phyloP scores from a whole-genome alignment of 2,113 vertebrate species.

The Atractosteus spatula region DNA sequence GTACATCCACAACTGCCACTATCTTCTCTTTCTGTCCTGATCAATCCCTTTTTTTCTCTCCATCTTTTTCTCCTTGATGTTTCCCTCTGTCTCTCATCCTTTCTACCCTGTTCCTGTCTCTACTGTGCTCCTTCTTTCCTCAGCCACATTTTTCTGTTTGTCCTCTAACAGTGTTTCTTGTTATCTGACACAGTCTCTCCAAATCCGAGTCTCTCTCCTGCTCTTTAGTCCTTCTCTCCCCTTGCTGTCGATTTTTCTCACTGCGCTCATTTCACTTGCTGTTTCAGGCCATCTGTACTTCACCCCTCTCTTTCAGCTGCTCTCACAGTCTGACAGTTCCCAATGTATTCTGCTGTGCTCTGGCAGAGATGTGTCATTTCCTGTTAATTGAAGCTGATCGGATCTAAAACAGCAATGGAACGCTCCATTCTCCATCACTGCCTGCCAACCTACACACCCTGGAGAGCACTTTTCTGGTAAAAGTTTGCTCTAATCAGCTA shows the following conservation, averaged over 20 bases:
- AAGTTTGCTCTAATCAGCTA: no score
- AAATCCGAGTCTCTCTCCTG: slow-evolving; percentile 1
- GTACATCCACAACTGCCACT: background rate
- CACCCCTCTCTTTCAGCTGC: no score
- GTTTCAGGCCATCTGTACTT: no score
- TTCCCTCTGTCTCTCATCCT: slow-evolving; percentile 13
- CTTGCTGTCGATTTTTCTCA: slow-evolving; percentile 30
- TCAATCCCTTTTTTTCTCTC: slow-evolving; percentile 19
- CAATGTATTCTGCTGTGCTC: no score
- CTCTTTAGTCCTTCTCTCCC: slow-evolving; percentile 7
- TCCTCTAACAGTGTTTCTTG: slow-evolving; percentile 14
- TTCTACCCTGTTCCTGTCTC: slow-evolving; percentile 2
- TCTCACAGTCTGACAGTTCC: no score
- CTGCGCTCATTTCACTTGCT: no score
- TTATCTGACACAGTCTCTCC: background rate
- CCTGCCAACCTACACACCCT: no score
- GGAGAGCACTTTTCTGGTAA: no score
- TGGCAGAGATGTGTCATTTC: no score
- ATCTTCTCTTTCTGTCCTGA: slow-evolving; percentile 23
- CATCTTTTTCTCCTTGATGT: slow-evolving; percentile 22
- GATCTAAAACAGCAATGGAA: no score
- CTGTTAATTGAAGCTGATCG: no score
- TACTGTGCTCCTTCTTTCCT: slow-evolving; percentile 12
- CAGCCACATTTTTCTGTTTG: slow-evolving; percentile 2
- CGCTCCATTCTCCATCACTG: no score